phyloP scores from a whole-genome alignment of 1,140 invertebrate species.

The Calliphora vicina region DNA sequence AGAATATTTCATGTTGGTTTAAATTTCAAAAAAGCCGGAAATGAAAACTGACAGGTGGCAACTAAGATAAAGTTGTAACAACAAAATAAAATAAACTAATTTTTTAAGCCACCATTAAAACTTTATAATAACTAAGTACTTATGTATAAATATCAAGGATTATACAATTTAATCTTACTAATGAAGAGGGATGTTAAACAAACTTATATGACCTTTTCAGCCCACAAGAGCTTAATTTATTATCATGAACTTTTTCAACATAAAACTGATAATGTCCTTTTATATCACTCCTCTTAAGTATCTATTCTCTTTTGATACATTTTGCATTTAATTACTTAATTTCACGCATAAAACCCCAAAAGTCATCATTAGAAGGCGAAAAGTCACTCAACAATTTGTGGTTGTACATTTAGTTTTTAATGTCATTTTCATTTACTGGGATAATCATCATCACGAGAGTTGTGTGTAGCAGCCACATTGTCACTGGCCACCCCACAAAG shows the following conservation, averaged over 20 bases:
- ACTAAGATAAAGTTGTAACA: neutral
- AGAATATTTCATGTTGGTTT: neutral
- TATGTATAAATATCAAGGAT: neutral
- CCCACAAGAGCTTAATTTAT: neutral
- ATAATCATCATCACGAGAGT: constrained; percentile 19
- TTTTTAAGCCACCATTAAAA: neutral
- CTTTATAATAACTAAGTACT: neutral
- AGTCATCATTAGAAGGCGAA: constrained; percentile 20
- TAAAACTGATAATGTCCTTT: neutral
- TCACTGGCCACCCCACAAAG: neutral
- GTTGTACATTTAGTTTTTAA: constrained; percentile 1
- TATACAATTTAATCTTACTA: neutral
- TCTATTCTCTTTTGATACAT: neutral
- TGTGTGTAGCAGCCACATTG: neutral
- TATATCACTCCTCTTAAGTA: too few species aligned
- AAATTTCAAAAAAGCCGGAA: neutral
- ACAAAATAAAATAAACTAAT: neutral
- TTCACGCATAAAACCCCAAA: constrained; percentile 49
- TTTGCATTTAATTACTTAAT: constrained; percentile 55
- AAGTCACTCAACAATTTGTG: constrained; percentile 3
- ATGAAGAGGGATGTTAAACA: neutral
- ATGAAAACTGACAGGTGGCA: neutral
- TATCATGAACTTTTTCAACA: neutral
- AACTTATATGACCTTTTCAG: neutral
- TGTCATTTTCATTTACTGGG: neutral